These are phyloP conservation scores for Leucopsar rothschildi DNA, from an alignment of 2,113 vertebrate species.

Conservation along the genomic window DNA sequence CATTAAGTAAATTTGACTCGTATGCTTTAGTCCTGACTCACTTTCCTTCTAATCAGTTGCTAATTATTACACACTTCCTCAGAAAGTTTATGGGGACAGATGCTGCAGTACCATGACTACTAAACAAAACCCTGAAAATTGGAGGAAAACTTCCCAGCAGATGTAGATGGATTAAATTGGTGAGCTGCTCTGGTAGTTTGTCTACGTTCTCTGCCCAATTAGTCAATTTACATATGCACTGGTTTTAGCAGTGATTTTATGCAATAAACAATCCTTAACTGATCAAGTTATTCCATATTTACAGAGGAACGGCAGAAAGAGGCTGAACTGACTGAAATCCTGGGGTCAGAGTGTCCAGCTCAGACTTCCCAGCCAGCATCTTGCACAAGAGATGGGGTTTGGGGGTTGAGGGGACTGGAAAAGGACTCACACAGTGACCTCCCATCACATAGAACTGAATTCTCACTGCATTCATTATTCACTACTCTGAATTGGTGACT, in stretches of 20 bases:
- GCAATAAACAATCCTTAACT: not conserved
- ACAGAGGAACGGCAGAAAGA: not conserved
- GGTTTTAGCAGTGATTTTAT: not conserved
- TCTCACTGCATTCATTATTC: not conserved
- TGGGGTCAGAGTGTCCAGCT: not conserved
- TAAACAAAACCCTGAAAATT: not conserved
- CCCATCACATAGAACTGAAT: accelerated
- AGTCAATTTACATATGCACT: not conserved
- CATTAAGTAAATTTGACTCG: not conserved
- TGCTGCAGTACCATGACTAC: not conserved
- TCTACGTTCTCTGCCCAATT: not conserved
- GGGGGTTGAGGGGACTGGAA: not conserved
- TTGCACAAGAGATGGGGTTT: not conserved
- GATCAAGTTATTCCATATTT: not conserved
- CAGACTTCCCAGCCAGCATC: not conserved
- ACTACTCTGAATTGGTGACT: not conserved
- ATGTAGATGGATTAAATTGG: not conserved
- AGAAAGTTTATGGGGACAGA: not conserved
- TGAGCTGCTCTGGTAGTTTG: not conserved
- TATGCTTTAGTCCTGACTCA: not conserved
- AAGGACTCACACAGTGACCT: not conserved
- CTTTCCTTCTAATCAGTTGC: not conserved
- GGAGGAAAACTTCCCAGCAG: not conserved
- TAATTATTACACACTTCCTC: not conserved
- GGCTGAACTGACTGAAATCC: not conserved